These are phyloP conservation scores for Anthophora plumipes DNA, from an alignment of 2,888 invertebrate species.

Conservation along the genomic window DNA sequence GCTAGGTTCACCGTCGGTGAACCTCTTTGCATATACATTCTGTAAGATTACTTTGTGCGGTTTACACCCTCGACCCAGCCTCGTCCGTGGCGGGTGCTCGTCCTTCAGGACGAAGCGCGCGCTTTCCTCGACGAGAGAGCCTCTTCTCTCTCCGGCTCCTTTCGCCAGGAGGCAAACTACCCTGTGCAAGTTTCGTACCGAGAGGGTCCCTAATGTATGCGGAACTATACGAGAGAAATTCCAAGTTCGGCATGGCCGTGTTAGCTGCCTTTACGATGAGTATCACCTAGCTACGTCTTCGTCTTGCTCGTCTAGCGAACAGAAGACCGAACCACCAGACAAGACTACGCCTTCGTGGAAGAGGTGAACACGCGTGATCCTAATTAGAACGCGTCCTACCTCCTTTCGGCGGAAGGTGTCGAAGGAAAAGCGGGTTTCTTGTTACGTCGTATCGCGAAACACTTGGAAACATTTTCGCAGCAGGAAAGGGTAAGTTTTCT, in stretches of 20 bases:
- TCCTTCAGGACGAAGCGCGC: constrained; percentile 67
- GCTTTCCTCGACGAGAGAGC: constrained; percentile 62
- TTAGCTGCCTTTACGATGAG: constrained; percentile 76
- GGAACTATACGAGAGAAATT: constrained; percentile 81
- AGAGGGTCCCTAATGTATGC: constrained; percentile 83
- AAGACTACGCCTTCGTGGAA: constrained; percentile 63
- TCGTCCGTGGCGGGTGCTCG: constrained; percentile 49
- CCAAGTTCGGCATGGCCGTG: constrained; percentile 80
- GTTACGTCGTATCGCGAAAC: constrained; percentile 60
- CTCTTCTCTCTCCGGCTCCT: constrained; percentile 59
- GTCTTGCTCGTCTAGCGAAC: constrained; percentile 45
- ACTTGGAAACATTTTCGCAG: constrained; percentile 36
- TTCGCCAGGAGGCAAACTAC: constrained; percentile 81
- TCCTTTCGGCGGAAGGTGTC: constrained; percentile 63
- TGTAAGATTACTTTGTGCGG: constrained; percentile 85
- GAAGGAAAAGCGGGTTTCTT: constrained; percentile 75
- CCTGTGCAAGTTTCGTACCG: constrained; percentile 80
- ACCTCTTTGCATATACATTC: constrained; percentile 85
- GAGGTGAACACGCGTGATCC: constrained; percentile 83
- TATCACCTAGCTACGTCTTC: constrained; percentile 48
- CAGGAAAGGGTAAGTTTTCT: neutral
- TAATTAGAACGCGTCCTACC: constrained; percentile 83
- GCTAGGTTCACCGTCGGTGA: constrained; percentile 52
- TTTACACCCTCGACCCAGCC: constrained; percentile 81
- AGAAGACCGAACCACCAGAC: constrained; percentile 58